Conservation (phyloP, 2,888 invertebrate genomes). For the Cephus pygmeus region DNA sequence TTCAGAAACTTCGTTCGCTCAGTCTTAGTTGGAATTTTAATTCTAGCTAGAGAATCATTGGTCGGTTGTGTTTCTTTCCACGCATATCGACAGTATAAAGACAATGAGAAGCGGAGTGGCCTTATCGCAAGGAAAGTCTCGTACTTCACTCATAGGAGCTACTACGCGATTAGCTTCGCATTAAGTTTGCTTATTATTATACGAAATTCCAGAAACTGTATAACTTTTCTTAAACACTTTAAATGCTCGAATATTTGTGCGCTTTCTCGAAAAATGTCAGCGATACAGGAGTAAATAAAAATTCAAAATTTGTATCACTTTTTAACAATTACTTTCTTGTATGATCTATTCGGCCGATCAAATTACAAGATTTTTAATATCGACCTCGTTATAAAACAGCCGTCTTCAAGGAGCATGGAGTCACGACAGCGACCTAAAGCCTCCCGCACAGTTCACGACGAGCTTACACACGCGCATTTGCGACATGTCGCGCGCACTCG, state of each 20-base stretch:
- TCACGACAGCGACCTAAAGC: slow-evolving; percentile 40
- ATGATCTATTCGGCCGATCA: too few species aligned
- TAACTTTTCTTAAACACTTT: too few species aligned
- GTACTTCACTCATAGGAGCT: background rate
- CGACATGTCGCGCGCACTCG: slow-evolving; percentile 40
- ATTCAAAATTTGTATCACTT: too few species aligned
- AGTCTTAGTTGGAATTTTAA: background rate
- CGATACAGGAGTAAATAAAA: too few species aligned
- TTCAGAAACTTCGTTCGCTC: background rate
- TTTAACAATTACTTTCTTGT: too few species aligned
- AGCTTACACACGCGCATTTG: slow-evolving; percentile 39
- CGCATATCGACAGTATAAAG: background rate
- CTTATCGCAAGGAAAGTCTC: background rate
- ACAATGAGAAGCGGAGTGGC: background rate
- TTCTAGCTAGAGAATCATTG: background rate
- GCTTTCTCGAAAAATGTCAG: too few species aligned
- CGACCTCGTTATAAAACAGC: too few species aligned
- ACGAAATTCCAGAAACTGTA: background rate
- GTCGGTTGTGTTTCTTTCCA: background rate
- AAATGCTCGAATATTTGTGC: too few species aligned
- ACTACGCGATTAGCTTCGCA: background rate
- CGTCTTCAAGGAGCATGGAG: slow-evolving; percentile 2
- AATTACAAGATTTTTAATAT: too few species aligned
- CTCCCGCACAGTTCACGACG: slow-evolving; percentile 33
- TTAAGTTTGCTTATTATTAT: background rate